Evolutionary conservation across 35 echinoderm and acorn worm genomes (phyloP).

Genomic region (Amphiura filiformis): DNA sequence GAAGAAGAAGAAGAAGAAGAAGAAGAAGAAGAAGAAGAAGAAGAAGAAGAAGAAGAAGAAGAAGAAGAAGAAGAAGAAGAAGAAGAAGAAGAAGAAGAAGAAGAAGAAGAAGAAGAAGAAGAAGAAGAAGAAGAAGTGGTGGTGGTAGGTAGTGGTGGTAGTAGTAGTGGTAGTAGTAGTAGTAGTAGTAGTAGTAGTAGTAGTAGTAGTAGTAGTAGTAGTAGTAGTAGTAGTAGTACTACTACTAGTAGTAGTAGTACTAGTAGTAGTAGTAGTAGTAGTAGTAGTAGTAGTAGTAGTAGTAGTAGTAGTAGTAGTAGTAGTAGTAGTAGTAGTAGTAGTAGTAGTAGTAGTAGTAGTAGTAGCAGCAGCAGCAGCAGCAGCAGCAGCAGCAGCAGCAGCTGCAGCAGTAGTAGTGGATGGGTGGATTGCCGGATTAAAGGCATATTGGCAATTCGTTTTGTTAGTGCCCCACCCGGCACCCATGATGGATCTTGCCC

Average conservation of each 20-base stretch:
- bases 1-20: neutral
- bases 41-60: neutral
- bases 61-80: neutral
- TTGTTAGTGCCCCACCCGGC: too few species aligned
- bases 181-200: conserved; percentile 5
- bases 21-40: neutral
- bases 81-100: neutral
- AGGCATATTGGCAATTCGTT: too few species aligned
- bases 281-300: neutral
- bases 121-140: neutral
- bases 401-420: neutral
- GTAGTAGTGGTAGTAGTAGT: conserved; percentile 5
- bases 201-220: conserved; percentile 6
- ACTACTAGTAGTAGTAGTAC: neutral
- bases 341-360: conserved; percentile 5
- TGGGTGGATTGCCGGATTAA: neutral
- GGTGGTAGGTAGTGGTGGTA: neutral
- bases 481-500: too few species aligned
- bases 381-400: conserved; percentile 4
- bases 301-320: neutral
- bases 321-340: conserved; percentile 6
- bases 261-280: neutral
- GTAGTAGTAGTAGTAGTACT: neutral
- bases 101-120: neutral
- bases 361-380: conserved; percentile 4